These are phyloP conservation scores for Lates japonicus DNA, from an alignment of 2,797 vertebrate species.

Conservation along the genomic window DNA sequence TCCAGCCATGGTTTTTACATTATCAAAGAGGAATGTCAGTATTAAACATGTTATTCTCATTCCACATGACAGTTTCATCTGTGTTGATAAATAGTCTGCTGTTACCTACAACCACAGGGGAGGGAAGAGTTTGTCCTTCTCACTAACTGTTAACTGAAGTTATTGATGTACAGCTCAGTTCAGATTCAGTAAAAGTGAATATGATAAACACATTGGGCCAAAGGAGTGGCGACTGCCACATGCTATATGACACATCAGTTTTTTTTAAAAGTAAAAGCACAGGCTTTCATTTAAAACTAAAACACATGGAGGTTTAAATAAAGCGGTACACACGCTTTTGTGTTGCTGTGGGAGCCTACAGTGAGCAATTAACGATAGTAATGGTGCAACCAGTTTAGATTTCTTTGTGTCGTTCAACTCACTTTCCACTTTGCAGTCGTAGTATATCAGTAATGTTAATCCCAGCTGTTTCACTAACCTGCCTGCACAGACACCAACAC, in stretches of 20 bases:
- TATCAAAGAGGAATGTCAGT: constrained; percentile 31
- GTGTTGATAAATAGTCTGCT: constrained; percentile 14
- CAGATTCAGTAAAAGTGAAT: constrained; percentile 3
- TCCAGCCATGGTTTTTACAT: constrained; percentile 36
- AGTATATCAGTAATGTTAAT: constrained; percentile 41
- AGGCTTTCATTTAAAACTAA: background rate
- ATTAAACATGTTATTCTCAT: constrained; percentile 43
- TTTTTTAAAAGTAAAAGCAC: background rate
- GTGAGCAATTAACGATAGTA: background rate
- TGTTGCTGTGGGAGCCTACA: background rate
- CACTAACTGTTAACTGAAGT: constrained; percentile 1
- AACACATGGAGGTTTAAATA: constrained; percentile 1
- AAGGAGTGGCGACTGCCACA: background rate
- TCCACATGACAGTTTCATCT: constrained; percentile 12
- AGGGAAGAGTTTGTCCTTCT: constrained; percentile 2
- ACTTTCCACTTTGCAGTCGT: constrained; percentile 32
- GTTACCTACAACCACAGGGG: background rate
- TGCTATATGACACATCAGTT: background rate
- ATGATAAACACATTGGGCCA: constrained; percentile 12
- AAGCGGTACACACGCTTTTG: background rate
- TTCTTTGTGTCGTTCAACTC: constrained; percentile 25
- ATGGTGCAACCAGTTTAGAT: constrained; percentile 6
- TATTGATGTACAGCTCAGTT: background rate
- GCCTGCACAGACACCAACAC: constrained; percentile 8
- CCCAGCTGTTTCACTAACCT: constrained; percentile 40